Percentiles rank a stretch among this genome's conserved stretches.
Evolutionary conservation across 2,888 invertebrate genomes (phyloP).

Genomic region (Lutraria lutraria): DNA sequence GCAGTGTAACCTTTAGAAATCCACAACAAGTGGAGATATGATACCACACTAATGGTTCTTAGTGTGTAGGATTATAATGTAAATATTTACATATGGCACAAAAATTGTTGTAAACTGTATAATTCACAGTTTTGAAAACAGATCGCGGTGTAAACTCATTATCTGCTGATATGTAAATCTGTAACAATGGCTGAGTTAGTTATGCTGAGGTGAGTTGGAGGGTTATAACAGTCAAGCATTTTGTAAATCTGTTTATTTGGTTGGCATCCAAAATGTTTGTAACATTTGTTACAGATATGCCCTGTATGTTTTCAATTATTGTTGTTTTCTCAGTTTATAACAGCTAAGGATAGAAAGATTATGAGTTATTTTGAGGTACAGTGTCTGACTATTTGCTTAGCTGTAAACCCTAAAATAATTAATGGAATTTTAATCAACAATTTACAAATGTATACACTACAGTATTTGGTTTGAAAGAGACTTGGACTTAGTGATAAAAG

Average conservation of each 20-base stretch:
- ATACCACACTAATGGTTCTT: neutral
- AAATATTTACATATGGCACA: neutral
- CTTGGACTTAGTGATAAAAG: too few species aligned
- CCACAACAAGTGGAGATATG: neutral
- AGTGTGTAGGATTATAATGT: neutral
- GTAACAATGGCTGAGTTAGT: neutral
- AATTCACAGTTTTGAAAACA: conserved; percentile 4
- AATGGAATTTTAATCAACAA: too few species aligned
- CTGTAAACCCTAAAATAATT: too few species aligned
- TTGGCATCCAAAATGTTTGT: neutral
- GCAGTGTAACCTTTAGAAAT: conserved; percentile 20
- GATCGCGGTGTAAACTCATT: neutral
- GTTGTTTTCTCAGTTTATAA: neutral
- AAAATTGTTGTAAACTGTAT: neutral
- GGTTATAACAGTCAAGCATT: neutral
- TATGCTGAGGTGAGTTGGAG: neutral
- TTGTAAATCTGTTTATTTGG: neutral
- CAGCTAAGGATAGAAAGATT: too few species aligned
- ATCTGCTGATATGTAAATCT: neutral
- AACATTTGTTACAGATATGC: conserved; percentile 11
- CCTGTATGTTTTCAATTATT: conserved; percentile 16
- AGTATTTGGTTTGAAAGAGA: too few species aligned
- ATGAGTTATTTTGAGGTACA: too few species aligned
- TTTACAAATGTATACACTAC: too few species aligned
- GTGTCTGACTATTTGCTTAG: too few species aligned